Evolutionary conservation across 2,797 vertebrate genomes (phyloP), one percentile per base, ranked within the genome.

Genomic region (Linurgus olivaceus): DNA sequence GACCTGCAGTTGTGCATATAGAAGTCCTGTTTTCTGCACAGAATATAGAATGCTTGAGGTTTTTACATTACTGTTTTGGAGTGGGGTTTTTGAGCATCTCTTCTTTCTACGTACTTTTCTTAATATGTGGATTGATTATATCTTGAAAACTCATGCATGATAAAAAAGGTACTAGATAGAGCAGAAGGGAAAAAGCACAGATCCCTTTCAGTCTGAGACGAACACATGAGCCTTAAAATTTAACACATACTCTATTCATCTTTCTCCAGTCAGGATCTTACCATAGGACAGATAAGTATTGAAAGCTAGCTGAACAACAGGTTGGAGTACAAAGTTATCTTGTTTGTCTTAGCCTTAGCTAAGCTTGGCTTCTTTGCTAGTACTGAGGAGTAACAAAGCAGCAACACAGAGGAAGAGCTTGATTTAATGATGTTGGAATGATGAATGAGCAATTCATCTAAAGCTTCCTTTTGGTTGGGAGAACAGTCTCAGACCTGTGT

Each of bases 361-460:
- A 94, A 96, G 88, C 94, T 97, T 97, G 96, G 95, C 94, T 94
- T 95, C 96, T 96, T 96, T 88, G 82, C 95, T 97, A 94, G 95
- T 91, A 82, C 93, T 96, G 96, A 96, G 68, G 88, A 93, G 95
- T 91, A 95, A 97, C 95, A 98, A 97, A 97, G 94, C 93, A 96
- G 90, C 93, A 93, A n/a, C 94, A 97, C 92, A 98, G 95, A 98
- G 70, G 96, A 96, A 96, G 96, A 93, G 89, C 86, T 94, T 95
- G 96, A 97, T 97, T 98, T 97, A 97, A 96, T 96, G 97, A 96
- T 74, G 68, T 55, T 96, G 88, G 82, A 95, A 96, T 96, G 95
- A 97, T 98, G 97, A 98, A 98, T 97, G 97, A 97, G 96, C 95
- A 88, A 98, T 98, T 98, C 97, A 98, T 97, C 67, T 90, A 95